A percentile compares a stretch with the other conserved stretches of the same genome.
Evolutionary conservation across 2,113 vertebrate genomes (phyloP).

Genomic region (Antechinus stuartii): DNA sequence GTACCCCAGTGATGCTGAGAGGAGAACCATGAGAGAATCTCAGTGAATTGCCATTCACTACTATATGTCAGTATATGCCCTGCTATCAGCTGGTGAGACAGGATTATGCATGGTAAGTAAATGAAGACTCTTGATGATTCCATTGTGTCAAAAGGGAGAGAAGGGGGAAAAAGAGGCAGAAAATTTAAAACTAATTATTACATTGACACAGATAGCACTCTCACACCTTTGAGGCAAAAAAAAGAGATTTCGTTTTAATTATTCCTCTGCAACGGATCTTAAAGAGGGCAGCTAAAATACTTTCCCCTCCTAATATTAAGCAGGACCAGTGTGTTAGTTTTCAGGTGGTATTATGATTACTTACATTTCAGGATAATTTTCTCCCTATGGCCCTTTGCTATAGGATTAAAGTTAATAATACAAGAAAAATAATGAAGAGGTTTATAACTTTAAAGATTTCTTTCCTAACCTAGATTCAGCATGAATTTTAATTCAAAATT

Average conservation of each 20-base stretch:
- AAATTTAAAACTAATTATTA: slow-evolving; percentile 62
- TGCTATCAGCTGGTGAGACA: slow-evolving; percentile 29
- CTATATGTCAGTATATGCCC: not conserved
- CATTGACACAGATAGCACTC: slow-evolving; percentile 56
- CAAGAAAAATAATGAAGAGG: slow-evolving; percentile 39
- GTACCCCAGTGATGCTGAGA: not conserved
- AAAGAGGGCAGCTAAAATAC: slow-evolving; percentile 51
- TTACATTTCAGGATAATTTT: slow-evolving; percentile 63
- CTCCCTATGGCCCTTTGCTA: slow-evolving; percentile 51
- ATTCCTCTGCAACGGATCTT: slow-evolving; percentile 60
- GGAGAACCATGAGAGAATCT: not conserved
- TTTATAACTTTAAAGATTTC: slow-evolving; percentile 40
- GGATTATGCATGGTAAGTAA: slow-evolving; percentile 32
- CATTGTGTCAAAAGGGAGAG: not conserved
- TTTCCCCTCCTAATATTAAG: slow-evolving; percentile 75
- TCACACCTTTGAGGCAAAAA: slow-evolving; percentile 31
- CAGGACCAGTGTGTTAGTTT: slow-evolving; percentile 50
- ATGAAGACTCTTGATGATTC: slow-evolving; percentile 41
- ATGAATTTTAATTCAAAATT: slow-evolving; percentile 63
- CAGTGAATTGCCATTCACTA: not conserved
- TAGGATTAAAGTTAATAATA: slow-evolving; percentile 22
- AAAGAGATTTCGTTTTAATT: slow-evolving; percentile 59
- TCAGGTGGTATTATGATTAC: slow-evolving; percentile 63
- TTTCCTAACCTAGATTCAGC: not conserved
- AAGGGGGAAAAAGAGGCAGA: not conserved